Percentiles rank a stretch among this genome's conserved stretches.
These are phyloP conservation scores for Lypha dubia DNA, from an alignment of 2,888 invertebrate genomes.

Conservation along the genomic window DNA sequence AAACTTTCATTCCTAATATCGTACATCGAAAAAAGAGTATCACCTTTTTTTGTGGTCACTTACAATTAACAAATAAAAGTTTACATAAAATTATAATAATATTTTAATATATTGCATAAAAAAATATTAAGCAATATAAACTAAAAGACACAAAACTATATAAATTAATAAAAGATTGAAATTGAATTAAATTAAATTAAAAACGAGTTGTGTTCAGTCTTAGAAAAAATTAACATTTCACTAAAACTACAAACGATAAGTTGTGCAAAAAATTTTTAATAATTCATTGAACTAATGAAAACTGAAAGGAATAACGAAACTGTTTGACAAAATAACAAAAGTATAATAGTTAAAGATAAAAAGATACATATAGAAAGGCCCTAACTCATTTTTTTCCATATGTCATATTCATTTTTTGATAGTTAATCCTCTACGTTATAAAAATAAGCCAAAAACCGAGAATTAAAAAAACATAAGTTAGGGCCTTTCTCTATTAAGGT, in stretches of 20 bases:
- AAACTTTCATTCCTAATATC: too few relatives aligned
- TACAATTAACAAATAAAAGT: neutral
- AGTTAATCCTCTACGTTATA: too few relatives aligned
- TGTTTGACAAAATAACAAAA: neutral
- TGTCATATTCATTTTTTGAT: too few relatives aligned
- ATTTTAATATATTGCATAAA: too few relatives aligned
- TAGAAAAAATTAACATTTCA: too few relatives aligned
- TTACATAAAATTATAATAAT: neutral
- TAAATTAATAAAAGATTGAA: neutral
- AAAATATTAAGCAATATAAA: too few relatives aligned
- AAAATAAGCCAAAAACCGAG: too few relatives aligned
- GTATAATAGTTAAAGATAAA: neutral
- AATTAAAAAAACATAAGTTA: too few relatives aligned
- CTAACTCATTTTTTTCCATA: too few relatives aligned
- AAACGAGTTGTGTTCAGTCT: neutral
- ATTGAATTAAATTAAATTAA: conserved; percentile 24
- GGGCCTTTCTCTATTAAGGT: neutral
- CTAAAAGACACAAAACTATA: too few relatives aligned
- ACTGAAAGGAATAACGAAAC: conserved; percentile 46
- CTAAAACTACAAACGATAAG: conserved; percentile 24
- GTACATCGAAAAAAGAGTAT: neutral
- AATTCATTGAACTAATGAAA: conserved; percentile 28
- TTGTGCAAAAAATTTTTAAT: neutral
- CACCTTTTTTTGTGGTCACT: too few relatives aligned
- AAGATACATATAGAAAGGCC: too few relatives aligned